Evolutionary conservation across 2,888 invertebrate genomes (phyloP).

Genomic region (Synergus laeviventris): DNA sequence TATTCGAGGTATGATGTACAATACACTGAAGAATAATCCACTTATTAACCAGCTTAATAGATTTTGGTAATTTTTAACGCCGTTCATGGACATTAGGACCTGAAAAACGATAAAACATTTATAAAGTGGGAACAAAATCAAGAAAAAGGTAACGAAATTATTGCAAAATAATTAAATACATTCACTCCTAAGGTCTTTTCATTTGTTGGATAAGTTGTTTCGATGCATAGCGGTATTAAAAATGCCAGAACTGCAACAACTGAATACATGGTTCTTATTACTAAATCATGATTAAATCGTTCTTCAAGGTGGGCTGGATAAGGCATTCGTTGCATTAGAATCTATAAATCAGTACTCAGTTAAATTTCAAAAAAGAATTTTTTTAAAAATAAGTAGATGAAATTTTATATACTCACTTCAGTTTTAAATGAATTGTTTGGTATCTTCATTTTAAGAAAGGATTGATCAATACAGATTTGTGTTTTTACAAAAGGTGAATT

Average conservation of each 20-base stretch:
- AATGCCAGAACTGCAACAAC: slow-evolving; percentile 65
- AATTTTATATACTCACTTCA: background rate
- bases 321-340: slow-evolving; percentile 71
- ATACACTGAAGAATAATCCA: slow-evolving; percentile 64
- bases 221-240: slow-evolving; percentile 67
- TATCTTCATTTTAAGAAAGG: slow-evolving; percentile 61
- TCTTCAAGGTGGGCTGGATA: slow-evolving; percentile 66
- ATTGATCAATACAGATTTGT: slow-evolving; percentile 68
- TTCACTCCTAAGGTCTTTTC: slow-evolving; percentile 72
- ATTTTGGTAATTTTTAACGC: slow-evolving; percentile 68
- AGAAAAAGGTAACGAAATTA: background rate
- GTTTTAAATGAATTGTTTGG: slow-evolving; percentile 44
- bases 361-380: background rate
- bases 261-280: slow-evolving; percentile 59
- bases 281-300: background rate
- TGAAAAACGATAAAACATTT: slow-evolving; percentile 45
- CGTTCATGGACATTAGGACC: slow-evolving; percentile 73
- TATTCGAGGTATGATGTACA: slow-evolving; percentile 64
- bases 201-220: slow-evolving; percentile 65
- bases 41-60: slow-evolving; percentile 70
- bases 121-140: no score
- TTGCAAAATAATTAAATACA: slow-evolving; percentile 57
- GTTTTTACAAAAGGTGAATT: slow-evolving; percentile 60
- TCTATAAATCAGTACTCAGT: slow-evolving; percentile 51
- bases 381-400: background rate